Base-by-base conservation (phyloP, 1,140 invertebrate species). In the Bombus turneri region DNA sequence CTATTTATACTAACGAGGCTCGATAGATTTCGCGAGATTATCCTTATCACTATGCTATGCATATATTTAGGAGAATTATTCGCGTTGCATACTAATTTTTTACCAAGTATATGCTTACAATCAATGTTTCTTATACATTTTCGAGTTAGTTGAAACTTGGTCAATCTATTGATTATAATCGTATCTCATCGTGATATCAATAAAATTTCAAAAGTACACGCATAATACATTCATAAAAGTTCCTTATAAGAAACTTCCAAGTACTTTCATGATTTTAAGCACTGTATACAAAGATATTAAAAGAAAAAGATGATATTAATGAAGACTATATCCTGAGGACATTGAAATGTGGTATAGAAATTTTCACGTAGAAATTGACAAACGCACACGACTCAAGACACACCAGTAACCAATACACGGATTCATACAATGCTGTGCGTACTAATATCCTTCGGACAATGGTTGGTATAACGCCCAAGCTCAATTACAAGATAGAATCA, bases 401-500 rank as follows among this genome's bases (percentile, higher is more conserved):
- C 34, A 8, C 10, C n/a, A 34, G 15, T 3, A 34, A 66, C 64
- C 6, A 66, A 66, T 18, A 18, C 64, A 18, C 13, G 2, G 31
- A 37, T 68, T 37, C 66, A 3, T 25, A 5, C 64, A 31, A 31
- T 2, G 18, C 18, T 68, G 9, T 68, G 31, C 31, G 18, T 68
- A 37, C 66, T 22, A 68, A 68, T 37, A 68, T 68, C 34, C 34
- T 4, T 9, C 22, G 31, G 66, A 34, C 66, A 25, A 68, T 68
- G 66, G 64, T 66, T 66, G 64, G 34, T 68, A 68, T 25, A 68
- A 68, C 8, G 34, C 22, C 66, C 66, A 37, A 68, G 34, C 34
- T 68, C 66, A 68, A 68, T 68, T 68, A 68, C 34, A 68, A 68
- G 66, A 68, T 68, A 37, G 34, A 68, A 68, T 68, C 66, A 37